Base-by-base conservation (phyloP, 37 sponge, comb jelly and placozoan species). In the Dysidea cf. avara region DNA sequence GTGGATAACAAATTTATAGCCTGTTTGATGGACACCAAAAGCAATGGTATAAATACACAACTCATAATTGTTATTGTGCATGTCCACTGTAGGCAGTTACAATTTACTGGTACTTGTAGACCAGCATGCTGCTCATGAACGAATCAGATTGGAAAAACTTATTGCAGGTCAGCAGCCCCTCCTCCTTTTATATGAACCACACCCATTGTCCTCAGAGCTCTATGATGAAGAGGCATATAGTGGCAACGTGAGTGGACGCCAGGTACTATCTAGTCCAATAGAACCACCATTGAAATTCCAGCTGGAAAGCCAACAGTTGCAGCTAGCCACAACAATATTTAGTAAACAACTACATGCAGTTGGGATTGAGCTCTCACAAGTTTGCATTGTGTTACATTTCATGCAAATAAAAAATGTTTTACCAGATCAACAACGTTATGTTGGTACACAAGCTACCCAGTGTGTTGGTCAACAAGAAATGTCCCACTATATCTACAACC, bases 101-200 rank as follows among this genome's bases (percentile, higher is more conserved):
- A 29, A 82, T 56, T 62, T 93, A 24, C 80, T 99, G 31, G 93
- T 99, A 32, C 49, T 95, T 55, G 54, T 99, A 57, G 99, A 99
- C 37, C 99, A 99, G 68, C 99, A 99, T 82, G 99, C 99, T 49
- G 96, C 86, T 13, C 86, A 95, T 52, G 99, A 99, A 55, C 66
- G 99, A 36, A 75, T 99, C 35, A 69, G 96, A 33, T 78, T 99
- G 26, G 99, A 99, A 61, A 22, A 63, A 11, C 70, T 90, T 5
- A 78, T 72, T 29, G 61, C 60, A 40, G 83, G 86, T 84, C 72
- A 39, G 50, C 51, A 13, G 32, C 29, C 1, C n/a, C 31, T 5
- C 35, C 16, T 61, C 4, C 17, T 58, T 37, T 20, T 6, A 28
- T 40, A 33, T 28, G 18, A 7, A 32, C 56, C 39, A 56, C 52